Evolutionary conservation across 2,888 invertebrate genomes (phyloP).

Genomic region (Cataglyphis rosenhaueri): DNA sequence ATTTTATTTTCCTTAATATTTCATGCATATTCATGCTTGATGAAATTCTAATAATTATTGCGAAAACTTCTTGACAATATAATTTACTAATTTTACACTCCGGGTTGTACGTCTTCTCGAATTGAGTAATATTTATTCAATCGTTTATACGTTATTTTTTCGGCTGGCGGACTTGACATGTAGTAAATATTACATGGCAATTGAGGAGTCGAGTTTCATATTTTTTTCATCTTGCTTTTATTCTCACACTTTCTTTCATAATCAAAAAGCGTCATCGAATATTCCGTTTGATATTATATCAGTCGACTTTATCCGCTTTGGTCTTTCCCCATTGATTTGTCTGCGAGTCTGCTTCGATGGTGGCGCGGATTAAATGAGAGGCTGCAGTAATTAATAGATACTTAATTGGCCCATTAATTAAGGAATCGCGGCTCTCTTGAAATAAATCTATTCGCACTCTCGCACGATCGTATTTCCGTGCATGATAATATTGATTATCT

Average conservation of each 20-base stretch:
- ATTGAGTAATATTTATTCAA: background rate
- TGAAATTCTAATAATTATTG: background rate
- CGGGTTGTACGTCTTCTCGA: background rate
- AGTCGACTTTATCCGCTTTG: constrained; percentile 26
- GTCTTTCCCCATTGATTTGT: constrained; percentile 22
- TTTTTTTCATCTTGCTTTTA: background rate
- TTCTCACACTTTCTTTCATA: background rate
- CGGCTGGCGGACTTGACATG: background rate
- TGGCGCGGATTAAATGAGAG: constrained; percentile 17
- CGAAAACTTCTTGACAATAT: background rate
- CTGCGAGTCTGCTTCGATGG: constrained; percentile 24
- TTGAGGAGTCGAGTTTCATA: background rate
- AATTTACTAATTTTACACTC: background rate
- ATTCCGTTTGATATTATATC: background rate
- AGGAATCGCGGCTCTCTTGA: constrained; percentile 34
- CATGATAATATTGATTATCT: constrained; percentile 37
- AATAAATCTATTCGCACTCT: constrained; percentile 46
- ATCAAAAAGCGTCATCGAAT: background rate
- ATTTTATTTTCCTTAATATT: background rate
- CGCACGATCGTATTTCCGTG: constrained; percentile 30
- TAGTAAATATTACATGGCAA: background rate
- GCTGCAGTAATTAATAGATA: constrained; percentile 35
- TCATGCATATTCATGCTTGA: background rate
- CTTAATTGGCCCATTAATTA: constrained; percentile 48
- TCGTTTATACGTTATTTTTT: background rate